Conservation (phyloP, 2,113 vertebrate genomes). For the Danio rerio region DNA sequence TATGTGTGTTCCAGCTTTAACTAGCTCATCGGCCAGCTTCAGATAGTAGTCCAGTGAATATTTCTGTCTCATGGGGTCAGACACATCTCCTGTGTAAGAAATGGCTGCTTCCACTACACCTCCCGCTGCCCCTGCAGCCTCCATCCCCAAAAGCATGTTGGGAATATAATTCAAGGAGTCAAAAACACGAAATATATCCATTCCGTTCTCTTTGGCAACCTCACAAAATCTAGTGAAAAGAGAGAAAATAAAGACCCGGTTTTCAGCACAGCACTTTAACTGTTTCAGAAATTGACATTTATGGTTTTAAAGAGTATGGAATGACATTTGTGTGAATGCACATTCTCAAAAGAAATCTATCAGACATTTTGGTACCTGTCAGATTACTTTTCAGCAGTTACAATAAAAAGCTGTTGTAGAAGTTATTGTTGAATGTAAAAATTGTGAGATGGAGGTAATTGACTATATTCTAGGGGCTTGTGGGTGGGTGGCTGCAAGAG, state of each 20-base stretch:
- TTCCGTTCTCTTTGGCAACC: slow-evolving; percentile 93
- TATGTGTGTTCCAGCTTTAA: slow-evolving; percentile 90
- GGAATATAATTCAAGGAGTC: slow-evolving; percentile 94
- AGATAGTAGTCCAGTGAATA: slow-evolving; percentile 90
- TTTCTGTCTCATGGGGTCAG: slow-evolving; percentile 87
- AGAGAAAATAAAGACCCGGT: neutral
- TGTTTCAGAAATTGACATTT: neutral
- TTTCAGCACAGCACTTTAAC: neutral
- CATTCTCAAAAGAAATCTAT: neutral
- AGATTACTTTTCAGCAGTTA: neutral
- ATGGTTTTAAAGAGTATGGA: neutral
- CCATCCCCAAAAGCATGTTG: slow-evolving; percentile 94
- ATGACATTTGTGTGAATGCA: slow-evolving; percentile 9
- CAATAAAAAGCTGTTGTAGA: neutral
- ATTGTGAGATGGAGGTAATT: neutral
- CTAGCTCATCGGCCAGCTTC: slow-evolving; percentile 85
- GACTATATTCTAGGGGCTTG: neutral
- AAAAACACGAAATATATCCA: slow-evolving; percentile 95
- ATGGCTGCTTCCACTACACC: slow-evolving; percentile 92
- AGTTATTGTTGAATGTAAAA: neutral
- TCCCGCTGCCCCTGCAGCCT: slow-evolving; percentile 85
- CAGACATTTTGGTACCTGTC: neutral
- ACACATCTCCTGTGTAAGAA: slow-evolving; percentile 92
- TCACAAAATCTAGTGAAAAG: slow-evolving; percentile 84
- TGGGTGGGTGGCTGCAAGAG: neutral